Percentiles rank a stretch among this genome's conserved stretches.
phyloP scores from a whole-genome alignment of 2,797 vertebrate genomes.

The Choloepus didactylus region DNA sequence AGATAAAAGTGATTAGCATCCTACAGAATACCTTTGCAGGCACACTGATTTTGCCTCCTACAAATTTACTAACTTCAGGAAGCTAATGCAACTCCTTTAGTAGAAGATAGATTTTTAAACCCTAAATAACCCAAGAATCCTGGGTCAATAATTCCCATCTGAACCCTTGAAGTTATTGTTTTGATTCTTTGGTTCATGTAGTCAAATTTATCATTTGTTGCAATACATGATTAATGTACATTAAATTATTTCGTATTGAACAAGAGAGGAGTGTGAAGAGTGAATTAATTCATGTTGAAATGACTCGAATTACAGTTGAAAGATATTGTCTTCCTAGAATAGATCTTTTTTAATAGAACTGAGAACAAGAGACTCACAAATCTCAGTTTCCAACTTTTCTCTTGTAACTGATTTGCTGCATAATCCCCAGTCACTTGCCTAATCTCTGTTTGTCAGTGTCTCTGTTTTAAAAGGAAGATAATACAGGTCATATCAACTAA shows the following conservation, averaged over 20 bases:
- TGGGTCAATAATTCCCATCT: conserved; percentile 34
- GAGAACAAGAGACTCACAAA: conserved; percentile 67
- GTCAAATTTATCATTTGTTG: conserved; percentile 57
- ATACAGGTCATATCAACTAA: conserved; percentile 16
- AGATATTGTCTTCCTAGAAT: conserved; percentile 62
- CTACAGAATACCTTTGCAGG: conserved; percentile 29
- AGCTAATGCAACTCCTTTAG: conserved; percentile 32
- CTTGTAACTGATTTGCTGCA: conserved; percentile 62
- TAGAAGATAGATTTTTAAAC: conserved; percentile 53
- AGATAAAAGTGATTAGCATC: conserved; percentile 21
- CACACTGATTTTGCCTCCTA: conserved; percentile 28
- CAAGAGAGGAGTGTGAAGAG: conserved; percentile 51
- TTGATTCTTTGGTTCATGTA: conserved; percentile 28
- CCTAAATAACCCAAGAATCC: not conserved
- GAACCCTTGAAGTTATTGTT: conserved; percentile 50
- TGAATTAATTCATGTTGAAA: conserved; percentile 71
- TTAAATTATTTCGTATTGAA: conserved; percentile 59
- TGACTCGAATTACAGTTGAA: conserved; percentile 72
- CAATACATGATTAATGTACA: conserved; percentile 2
- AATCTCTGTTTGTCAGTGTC: conserved; percentile 49
- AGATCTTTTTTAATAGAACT: conserved; percentile 73
- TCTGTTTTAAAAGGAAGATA: conserved; percentile 48
- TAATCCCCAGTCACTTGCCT: conserved; percentile 62
- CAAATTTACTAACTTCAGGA: conserved; percentile 65
- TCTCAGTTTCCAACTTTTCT: conserved; percentile 67